Base-by-base conservation (phyloP, 2,797 vertebrate species). In the Semaprochilodus insignis region DNA sequence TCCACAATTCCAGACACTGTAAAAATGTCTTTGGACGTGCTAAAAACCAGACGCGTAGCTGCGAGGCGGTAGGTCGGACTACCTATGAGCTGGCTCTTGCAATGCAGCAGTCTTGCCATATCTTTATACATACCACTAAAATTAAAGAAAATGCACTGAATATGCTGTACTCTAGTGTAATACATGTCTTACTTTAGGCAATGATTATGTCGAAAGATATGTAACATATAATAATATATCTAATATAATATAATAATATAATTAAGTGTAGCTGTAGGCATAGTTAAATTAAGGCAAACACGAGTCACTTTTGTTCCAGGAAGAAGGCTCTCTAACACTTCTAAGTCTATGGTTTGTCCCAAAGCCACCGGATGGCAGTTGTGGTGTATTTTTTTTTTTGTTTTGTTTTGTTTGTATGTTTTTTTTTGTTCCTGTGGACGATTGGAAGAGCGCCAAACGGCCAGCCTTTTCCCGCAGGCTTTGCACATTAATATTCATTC, bases 401-500 rank as follows among this genome's bases (percentile, higher is more conserved):
- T 36, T 36, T 36, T 36, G 2, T 36, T 36, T 36, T 36, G 36
- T 36, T n/a, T n/a, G n/a, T n/a, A n/a, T n/a, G n/a, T n/a, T 3
- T 40, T 40, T 40, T 40, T 48, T 84, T 80, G 36, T 80, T 59
- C 60, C 77, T 36, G 52, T 74, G 70, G 44, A 75, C 63, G 62
- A 59, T 13, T 76, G 6, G 54, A 62, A 81, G 70, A 77, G 73
- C 52, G 70, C 63, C 66, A 73, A 85, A 77, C 25, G 54, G 66
- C 40, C 83, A 51, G 75, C 36, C 69, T 51, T 62, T 62, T 78
- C 70, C 75, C 67, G 44, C 80, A 69, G 66, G 77, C 52, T 62
- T 75, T 69, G 59, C 69, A 74, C 34, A 85, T 85, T 62, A 81
- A 81, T 81, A 81, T 74, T 62, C 77, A 85, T 85, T 19, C 67